phyloP scores from a whole-genome alignment of 2,888 invertebrate species.

The Sinelater perroti region DNA sequence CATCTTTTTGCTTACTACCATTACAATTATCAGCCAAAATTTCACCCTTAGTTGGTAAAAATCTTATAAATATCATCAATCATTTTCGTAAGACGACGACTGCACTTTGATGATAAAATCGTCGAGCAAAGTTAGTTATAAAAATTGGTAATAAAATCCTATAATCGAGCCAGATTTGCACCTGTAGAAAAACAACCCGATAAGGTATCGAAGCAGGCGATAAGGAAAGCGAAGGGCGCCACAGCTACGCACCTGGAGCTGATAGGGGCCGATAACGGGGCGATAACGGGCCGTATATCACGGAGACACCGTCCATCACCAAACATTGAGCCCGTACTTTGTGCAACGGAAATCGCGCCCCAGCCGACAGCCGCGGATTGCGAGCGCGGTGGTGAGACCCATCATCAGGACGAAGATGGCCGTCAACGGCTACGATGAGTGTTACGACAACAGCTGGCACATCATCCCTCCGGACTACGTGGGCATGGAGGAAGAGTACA shows the following conservation, averaged over 20 bases:
- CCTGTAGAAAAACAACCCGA: conserved; percentile 33
- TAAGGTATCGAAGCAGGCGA: conserved; percentile 33
- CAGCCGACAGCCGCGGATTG: conserved; percentile 1
- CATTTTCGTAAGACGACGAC: too few species aligned
- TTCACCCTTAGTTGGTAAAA: too few species aligned
- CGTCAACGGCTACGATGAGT: conserved; percentile 68
- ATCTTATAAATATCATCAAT: too few species aligned
- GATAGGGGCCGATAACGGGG: conserved; percentile 32
- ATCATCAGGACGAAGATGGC: conserved; percentile 61
- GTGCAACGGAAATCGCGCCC: conserved; percentile 2
- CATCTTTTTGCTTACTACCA: too few species aligned
- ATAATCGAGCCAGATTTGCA: conserved; percentile 25
- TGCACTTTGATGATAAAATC: too few species aligned
- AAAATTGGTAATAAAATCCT: too few species aligned
- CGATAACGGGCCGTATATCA: conserved; percentile 29
- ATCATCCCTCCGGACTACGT: conserved; percentile 77
- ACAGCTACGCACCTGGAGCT: conserved; percentile 33
- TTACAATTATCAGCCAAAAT: too few species aligned
- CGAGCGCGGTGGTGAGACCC: conserved; percentile 10
- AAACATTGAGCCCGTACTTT: conserved; percentile 17
- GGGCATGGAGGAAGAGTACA: conserved; percentile 74
- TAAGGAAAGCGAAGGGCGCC: conserved; percentile 32
- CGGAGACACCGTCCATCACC: conserved; percentile 17
- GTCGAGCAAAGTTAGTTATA: too few species aligned
- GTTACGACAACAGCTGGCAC: conserved; percentile 74